A percentile compares a stretch with the other conserved stretches of the same genome.
phyloP scores from a whole-genome alignment of 2,888 invertebrate species.

The Synergus laeviventris region DNA sequence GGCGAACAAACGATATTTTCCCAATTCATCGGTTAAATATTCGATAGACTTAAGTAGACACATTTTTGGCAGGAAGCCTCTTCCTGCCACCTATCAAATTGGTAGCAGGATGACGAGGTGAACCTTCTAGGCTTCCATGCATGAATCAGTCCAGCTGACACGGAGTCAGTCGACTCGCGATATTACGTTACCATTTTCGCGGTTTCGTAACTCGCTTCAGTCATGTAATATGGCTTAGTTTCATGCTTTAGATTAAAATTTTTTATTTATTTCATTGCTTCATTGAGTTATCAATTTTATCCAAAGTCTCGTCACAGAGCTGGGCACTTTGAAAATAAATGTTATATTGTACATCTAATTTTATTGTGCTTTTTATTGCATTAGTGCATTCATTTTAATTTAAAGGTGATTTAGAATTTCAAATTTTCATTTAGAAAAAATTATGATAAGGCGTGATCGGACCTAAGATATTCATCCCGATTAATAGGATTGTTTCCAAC shows the following conservation, averaged over 20 bases:
- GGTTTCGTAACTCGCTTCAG: conserved; percentile 48
- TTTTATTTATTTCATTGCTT: background rate
- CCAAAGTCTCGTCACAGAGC: background rate
- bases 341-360: too few species aligned
- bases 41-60: conserved; percentile 63
- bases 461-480: too few species aligned
- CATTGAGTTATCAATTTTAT: background rate
- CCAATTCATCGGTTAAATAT: conserved; percentile 63
- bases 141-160: conserved; percentile 75
- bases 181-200: conserved; percentile 55
- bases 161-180: conserved; percentile 74
- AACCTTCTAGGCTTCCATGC: conserved; percentile 65
- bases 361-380: too few species aligned
- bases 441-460: too few species aligned
- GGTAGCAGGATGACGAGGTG: conserved; percentile 54
- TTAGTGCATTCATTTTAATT: too few species aligned
- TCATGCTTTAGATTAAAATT: background rate
- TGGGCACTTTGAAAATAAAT: background rate
- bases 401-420: too few species aligned
- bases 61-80: conserved; percentile 67
- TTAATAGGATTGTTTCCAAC: too few species aligned
- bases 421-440: too few species aligned
- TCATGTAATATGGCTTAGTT: conserved; percentile 13
- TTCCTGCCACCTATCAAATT: conserved; percentile 54
- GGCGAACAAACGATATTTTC: conserved; percentile 73